Percentiles rank a stretch among this genome's conserved stretches.
Conservation (phyloP, 1,140 invertebrate genomes). For the Zeugodacus cucurbitae region DNA sequence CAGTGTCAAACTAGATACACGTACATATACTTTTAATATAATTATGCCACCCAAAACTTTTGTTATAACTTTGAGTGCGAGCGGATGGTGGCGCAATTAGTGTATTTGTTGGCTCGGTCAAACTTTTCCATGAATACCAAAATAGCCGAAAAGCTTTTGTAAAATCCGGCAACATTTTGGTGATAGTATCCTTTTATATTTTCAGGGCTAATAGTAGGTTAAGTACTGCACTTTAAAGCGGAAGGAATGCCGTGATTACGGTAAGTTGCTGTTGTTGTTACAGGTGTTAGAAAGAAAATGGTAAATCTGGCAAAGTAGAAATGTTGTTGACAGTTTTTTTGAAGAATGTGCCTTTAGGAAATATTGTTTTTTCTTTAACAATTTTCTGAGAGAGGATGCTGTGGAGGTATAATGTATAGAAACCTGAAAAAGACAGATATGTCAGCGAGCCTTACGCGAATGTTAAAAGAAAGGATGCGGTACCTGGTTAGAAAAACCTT, state of each 20-base stretch:
- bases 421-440: too few relatives aligned
- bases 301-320: too few relatives aligned
- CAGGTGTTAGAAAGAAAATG: too few relatives aligned
- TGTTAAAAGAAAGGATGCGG: too few relatives aligned
- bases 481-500: too few relatives aligned
- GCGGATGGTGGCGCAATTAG: neutral
- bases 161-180: neutral
- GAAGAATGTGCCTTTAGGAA: too few relatives aligned
- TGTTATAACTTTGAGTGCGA: neutral
- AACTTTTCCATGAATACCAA: conserved; percentile 23
- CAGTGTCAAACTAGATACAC: neutral
- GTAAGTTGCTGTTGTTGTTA: neutral
- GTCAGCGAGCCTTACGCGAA: too few relatives aligned
- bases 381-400: too few relatives aligned
- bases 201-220: neutral
- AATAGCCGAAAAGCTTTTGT: neutral
- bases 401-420: too few relatives aligned
- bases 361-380: neutral
- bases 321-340: too few relatives aligned
- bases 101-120: neutral
- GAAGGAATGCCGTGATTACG: neutral
- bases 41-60: neutral
- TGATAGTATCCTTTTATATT: neutral
- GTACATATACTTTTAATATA: neutral
- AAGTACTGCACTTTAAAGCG: neutral